A percentile compares a stretch with the other conserved stretches of the same genome.
phyloP scores from a whole-genome alignment of 2,797 vertebrate species.

The Pangasius djambal region DNA sequence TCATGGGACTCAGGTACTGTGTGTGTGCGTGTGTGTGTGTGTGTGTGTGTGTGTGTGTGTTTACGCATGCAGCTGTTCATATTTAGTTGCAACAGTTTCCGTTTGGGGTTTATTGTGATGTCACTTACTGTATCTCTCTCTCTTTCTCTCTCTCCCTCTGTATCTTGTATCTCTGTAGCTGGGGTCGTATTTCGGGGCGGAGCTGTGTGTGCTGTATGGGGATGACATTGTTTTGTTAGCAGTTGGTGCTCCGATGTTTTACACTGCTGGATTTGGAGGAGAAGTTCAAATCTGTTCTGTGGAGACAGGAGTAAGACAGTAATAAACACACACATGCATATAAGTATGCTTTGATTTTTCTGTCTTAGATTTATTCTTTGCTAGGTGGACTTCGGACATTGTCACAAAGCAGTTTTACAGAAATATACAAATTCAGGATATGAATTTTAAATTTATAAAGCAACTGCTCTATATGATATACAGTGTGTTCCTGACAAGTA shows the following conservation, averaged over 20 bases:
- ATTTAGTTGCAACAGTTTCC: background rate
- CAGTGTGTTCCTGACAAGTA: no score
- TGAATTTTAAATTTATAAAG: no score
- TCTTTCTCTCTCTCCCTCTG: background rate
- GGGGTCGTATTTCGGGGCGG: constrained; percentile 77
- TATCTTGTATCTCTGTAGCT: constrained; percentile 62
- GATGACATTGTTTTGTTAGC: constrained; percentile 60
- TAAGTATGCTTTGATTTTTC: background rate
- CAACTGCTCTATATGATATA: no score
- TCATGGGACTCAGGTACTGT: constrained; percentile 55
- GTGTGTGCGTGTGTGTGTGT: constrained; percentile 13
- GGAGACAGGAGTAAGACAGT: constrained; percentile 36
- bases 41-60: constrained; percentile 42
- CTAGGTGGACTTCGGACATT: background rate
- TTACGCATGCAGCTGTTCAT: background rate
- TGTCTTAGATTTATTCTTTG: background rate
- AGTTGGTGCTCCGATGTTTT: constrained; percentile 71
- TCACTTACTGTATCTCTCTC: background rate
- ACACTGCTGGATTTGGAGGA: constrained; percentile 64
- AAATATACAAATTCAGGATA: no score
- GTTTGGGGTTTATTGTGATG: background rate
- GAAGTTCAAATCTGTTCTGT: constrained; percentile 70
- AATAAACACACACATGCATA: constrained; percentile 4
- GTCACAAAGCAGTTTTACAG: no score
- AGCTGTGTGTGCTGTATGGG: constrained; percentile 67